Percentiles rank a stretch among this genome's conserved stretches.
phyloP scores from a whole-genome alignment of 2,113 vertebrate genomes.

The Chascanopsetta lugubris region DNA sequence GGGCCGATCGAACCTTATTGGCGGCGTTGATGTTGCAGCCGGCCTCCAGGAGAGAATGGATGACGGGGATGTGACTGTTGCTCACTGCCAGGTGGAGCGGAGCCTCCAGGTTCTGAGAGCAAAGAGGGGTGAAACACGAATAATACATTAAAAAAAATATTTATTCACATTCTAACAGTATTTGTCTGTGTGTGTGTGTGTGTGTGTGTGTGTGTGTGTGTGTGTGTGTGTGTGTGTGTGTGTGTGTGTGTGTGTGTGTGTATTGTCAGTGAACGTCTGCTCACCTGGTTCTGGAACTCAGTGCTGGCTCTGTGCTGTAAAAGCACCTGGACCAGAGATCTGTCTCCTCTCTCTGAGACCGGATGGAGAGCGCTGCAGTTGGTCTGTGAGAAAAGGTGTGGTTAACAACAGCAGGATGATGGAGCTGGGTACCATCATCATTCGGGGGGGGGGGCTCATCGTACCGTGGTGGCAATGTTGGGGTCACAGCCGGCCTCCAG shows the following conservation, averaged over 20 bases:
- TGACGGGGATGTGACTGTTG: conserved; percentile 78
- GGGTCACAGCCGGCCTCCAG: conserved; percentile 86
- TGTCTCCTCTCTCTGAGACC: conserved; percentile 81
- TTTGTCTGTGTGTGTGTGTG: no score
- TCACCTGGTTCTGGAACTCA: conserved; percentile 81
- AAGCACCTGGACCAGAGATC: conserved; percentile 83
- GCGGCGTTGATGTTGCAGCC: conserved; percentile 79
- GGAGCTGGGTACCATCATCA: neutral
- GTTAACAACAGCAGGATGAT: neutral
- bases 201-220: no score
- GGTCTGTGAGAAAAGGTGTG: conserved; percentile 65
- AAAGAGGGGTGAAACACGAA: conserved; percentile 49
- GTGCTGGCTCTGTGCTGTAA: conserved; percentile 76
- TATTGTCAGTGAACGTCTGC: conserved; percentile 17
- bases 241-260: neutral
- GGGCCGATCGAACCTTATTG: conserved; percentile 78
- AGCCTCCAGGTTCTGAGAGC: conserved; percentile 82
- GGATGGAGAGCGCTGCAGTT: conserved; percentile 79
- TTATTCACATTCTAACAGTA: no score
- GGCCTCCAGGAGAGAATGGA: conserved; percentile 82
- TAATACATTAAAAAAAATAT: no score
- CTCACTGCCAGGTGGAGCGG: conserved; percentile 88
- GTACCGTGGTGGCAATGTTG: conserved; percentile 82
- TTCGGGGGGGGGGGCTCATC: conserved; percentile 1
- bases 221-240: no score